These are phyloP conservation scores for Apeira syringaria DNA, from an alignment of 2,888 invertebrate species.

Conservation along the genomic window DNA sequence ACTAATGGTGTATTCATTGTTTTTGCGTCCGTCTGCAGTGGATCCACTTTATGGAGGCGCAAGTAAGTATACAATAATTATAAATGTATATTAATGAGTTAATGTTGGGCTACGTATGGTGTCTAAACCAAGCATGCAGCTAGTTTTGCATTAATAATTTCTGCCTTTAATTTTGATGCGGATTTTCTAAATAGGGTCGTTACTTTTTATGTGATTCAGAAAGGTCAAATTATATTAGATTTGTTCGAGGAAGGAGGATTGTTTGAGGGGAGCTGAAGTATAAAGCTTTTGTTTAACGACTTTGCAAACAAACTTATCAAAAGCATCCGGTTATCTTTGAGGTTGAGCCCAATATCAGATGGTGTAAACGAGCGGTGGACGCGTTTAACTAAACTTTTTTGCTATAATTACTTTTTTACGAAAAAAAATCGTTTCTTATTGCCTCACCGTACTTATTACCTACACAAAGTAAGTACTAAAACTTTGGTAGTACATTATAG, in stretches of 20 bases:
- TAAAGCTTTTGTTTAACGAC: constrained; percentile 12
- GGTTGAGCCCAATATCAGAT: background rate
- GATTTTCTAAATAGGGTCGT: background rate
- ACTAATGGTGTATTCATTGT: constrained; percentile 73
- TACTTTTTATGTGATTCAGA: background rate
- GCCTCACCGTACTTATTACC: no score
- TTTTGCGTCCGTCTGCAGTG: constrained; percentile 82
- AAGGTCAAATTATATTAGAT: constrained; percentile 6
- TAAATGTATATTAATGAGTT: background rate
- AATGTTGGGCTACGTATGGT: constrained; percentile 7
- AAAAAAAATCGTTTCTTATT: no score
- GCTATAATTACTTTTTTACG: no score
- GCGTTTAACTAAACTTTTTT: no score
- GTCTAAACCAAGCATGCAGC: constrained; percentile 13
- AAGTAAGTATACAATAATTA: constrained; percentile 78
- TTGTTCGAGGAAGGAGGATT: constrained; percentile 4
- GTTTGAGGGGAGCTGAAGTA: constrained; percentile 7
- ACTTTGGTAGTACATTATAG: no score
- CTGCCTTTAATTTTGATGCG: background rate
- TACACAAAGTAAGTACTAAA: no score
- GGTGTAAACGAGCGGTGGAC: background rate
- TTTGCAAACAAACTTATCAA: constrained; percentile 8
- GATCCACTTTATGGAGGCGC: constrained; percentile 90
- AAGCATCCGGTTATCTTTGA: background rate
- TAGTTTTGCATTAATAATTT: background rate